Conservation (phyloP, 2,888 invertebrate species). For the Cremastobaeus sp. region DNA sequence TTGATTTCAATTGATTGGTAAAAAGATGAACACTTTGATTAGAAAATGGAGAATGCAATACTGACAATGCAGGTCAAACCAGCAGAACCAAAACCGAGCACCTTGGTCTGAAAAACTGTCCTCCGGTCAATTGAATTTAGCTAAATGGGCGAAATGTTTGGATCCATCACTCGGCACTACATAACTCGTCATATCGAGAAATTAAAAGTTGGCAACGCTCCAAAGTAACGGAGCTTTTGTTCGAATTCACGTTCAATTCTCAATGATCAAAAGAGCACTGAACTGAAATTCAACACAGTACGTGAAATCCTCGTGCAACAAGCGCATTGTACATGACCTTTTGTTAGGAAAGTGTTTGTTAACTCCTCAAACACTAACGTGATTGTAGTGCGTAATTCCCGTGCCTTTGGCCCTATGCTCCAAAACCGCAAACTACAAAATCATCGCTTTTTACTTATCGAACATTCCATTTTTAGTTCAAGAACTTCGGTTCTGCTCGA, state of each 20-base stretch:
- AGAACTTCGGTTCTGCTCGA: too few relatives aligned
- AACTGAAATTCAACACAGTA: slow-evolving; percentile 31
- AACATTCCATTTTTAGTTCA: too few relatives aligned
- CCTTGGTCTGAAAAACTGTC: too few relatives aligned
- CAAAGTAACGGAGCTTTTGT: slow-evolving; percentile 31
- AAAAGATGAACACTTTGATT: too few relatives aligned
- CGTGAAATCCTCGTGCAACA: slow-evolving; percentile 50
- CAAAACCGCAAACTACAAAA: too few relatives aligned
- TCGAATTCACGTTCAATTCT: slow-evolving; percentile 29
- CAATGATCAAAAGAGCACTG: slow-evolving; percentile 41
- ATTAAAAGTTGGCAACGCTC: slow-evolving; percentile 36
- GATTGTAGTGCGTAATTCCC: slow-evolving; percentile 33
- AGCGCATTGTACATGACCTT: slow-evolving; percentile 46
- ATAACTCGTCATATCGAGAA: slow-evolving; percentile 15
- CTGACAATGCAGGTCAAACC: too few relatives aligned
- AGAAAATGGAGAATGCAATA: too few relatives aligned
- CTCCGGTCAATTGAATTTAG: too few relatives aligned
- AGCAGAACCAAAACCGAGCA: too few relatives aligned
- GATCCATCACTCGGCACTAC: slow-evolving; percentile 6
- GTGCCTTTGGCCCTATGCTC: slow-evolving; percentile 1
- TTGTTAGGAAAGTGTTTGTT: slow-evolving; percentile 51
- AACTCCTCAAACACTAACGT: slow-evolving; percentile 45
- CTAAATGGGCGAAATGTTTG: slow-evolving; percentile 13
- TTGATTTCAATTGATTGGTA: too few relatives aligned
- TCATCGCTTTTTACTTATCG: too few relatives aligned